phyloP scores from a whole-genome alignment of 2,113 vertebrate species.

The Pardalotus punctatus region DNA sequence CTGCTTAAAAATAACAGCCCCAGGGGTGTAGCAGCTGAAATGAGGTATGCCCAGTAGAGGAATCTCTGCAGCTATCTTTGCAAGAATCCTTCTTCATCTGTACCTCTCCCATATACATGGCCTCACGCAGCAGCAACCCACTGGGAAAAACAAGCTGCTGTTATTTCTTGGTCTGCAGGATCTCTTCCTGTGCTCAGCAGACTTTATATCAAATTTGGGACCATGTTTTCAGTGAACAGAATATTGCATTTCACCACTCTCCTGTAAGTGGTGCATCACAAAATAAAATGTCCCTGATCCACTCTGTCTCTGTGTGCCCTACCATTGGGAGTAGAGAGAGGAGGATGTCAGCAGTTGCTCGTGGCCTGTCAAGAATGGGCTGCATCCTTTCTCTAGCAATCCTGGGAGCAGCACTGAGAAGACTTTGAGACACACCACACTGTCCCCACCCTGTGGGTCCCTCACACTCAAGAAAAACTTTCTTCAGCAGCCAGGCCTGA shows the following conservation, averaged over 20 bases:
- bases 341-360: background rate
- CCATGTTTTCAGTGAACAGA: background rate
- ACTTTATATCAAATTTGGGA: background rate
- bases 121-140: background rate
- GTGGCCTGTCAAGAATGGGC: background rate
- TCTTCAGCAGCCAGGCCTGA: background rate
- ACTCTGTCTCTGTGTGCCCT: background rate
- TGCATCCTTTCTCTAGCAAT: background rate
- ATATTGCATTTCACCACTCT: background rate
- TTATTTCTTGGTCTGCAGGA: background rate
- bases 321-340: fast-evolving
- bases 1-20: background rate
- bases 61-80: background rate
- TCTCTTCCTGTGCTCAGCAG: background rate
- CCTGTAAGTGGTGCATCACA: background rate
- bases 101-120: background rate
- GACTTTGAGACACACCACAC: background rate
- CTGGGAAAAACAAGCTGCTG: background rate
- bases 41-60: background rate
- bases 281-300: background rate
- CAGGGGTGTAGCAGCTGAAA: background rate
- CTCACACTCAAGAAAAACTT: background rate
- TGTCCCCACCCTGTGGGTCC: background rate
- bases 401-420: background rate
- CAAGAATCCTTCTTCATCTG: background rate